Conservation (phyloP, 1,140 invertebrate species). For the Rhagoletis pomonella region DNA sequence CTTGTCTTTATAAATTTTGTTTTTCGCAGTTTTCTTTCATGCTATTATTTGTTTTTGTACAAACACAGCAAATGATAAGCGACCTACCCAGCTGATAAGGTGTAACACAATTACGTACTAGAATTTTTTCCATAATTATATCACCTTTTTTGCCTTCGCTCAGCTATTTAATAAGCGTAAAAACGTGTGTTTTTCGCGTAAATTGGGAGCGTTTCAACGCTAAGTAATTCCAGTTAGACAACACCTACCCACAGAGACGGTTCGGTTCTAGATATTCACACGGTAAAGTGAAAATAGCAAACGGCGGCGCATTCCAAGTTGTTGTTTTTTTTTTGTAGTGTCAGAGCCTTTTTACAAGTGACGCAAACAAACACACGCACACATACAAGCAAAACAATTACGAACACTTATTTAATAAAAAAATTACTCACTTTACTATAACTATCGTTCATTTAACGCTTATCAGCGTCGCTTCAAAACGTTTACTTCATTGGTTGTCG, state of each 20-base stretch:
- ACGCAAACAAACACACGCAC: background rate
- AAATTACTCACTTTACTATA: slow-evolving; percentile 13
- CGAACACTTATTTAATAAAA: background rate
- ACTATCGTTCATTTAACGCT: background rate
- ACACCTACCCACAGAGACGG: slow-evolving; percentile 21
- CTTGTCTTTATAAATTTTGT: too few relatives aligned
- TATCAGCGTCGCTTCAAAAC: background rate
- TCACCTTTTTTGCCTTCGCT: slow-evolving; percentile 4
- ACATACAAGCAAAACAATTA: background rate
- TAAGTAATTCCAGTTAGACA: slow-evolving; percentile 26
- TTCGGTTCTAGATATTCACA: background rate
- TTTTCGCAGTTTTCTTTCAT: background rate
- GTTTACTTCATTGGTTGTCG: background rate
- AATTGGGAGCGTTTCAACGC: background rate
- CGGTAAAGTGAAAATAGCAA: background rate
- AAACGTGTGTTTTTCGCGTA: background rate
- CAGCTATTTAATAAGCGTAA: slow-evolving; percentile 25
- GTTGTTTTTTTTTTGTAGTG: too few relatives aligned
- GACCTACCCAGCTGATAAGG: background rate
- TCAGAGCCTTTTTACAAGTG: background rate
- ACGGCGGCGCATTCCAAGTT: background rate
- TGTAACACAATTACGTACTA: background rate
- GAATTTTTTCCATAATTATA: background rate
- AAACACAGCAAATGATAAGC: background rate
- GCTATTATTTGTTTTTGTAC: background rate